Evolutionary conservation across 1,140 invertebrate genomes (phyloP), one percentile per base, ranked within the genome.

Genomic region (Phymastichus coffea): DNA sequence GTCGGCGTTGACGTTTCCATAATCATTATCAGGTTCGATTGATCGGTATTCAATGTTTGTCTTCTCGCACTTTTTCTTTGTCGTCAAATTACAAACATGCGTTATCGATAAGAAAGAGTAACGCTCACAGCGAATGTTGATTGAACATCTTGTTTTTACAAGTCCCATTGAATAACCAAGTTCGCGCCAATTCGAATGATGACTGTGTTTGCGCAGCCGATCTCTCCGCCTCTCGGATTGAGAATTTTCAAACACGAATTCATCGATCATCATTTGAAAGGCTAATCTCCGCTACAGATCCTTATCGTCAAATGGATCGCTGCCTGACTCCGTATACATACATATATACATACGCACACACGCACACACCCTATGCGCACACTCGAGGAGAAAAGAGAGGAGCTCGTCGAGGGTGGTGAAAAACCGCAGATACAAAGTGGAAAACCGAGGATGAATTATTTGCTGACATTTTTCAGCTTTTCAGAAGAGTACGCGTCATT

Each of bases 251-350:
- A 46, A 44, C 38, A 38, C 33, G 12, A 44, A 37, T 46, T 53
- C 57, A 59, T 59, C 57, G 40, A 59, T 59, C 57, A 59, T 59
- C 49, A 59, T 59, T 59, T 44, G 48, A 47, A 53, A 59, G 57
- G 48, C 48, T 59, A 59, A 59, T 59, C 57, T 28, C 47, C 19
- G 30, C 28, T 53, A 41, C 3, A 35, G 57, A 59, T 53, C n/a
- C 15, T 33, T 59, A 59, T 59, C 57, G 23, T 23, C 14, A 38
- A 59, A 53, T 53, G 57, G 57, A 59, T 59, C 40, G 38, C 56
- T 51, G 28, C 12, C 25, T 40, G 20, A 25, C 44, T 23, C 3
- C 25, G 25, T 26, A 23, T 25, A 23, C 25, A 25, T n/a, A 6
- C 1, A 25, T 26, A 46, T 25, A 14, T 46, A 46, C 41, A 30